phyloP scores from a whole-genome alignment of 2,113 vertebrate species.

The Ptyas mucosa region DNA sequence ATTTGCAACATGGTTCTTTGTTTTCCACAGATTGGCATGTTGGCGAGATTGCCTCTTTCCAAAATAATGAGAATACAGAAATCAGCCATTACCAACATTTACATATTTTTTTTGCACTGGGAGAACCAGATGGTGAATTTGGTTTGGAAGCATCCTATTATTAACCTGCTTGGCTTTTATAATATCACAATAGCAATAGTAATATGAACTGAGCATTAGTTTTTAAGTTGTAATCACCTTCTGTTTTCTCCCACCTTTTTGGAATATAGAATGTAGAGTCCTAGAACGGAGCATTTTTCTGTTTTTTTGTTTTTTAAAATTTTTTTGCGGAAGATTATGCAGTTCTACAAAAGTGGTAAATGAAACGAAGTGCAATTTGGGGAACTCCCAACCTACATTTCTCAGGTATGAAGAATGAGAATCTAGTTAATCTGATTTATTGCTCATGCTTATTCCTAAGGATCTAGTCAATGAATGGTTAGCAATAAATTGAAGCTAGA shows the following conservation, averaged over 20 bases:
- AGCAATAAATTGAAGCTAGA: not conserved
- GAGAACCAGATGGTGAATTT: not conserved
- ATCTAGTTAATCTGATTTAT: not conserved
- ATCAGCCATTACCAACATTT: slow-evolving; percentile 33
- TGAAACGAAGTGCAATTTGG: not conserved
- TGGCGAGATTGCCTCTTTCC: slow-evolving; percentile 59
- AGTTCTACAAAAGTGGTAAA: not conserved
- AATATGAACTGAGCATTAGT: not conserved
- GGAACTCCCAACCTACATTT: not conserved
- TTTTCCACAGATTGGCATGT: slow-evolving; percentile 73
- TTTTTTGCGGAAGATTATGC: not conserved
- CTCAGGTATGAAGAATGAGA: not conserved
- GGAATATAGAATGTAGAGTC: not conserved
- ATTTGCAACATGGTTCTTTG: slow-evolving; percentile 66
- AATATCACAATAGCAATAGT: not conserved
- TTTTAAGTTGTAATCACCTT: not conserved
- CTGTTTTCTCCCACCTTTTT: not conserved
- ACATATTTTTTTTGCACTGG: not conserved
- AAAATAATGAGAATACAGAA: slow-evolving; percentile 71
- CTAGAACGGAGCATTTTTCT: not conserved
- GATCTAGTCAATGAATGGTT: not conserved
- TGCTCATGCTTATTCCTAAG: not conserved
- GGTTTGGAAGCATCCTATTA: not conserved
- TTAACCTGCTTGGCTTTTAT: not conserved
- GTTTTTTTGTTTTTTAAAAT: not conserved